These are phyloP conservation scores for Ischnus inquisitorius DNA, from an alignment of 2,888 invertebrate genomes.

Conservation along the genomic window DNA sequence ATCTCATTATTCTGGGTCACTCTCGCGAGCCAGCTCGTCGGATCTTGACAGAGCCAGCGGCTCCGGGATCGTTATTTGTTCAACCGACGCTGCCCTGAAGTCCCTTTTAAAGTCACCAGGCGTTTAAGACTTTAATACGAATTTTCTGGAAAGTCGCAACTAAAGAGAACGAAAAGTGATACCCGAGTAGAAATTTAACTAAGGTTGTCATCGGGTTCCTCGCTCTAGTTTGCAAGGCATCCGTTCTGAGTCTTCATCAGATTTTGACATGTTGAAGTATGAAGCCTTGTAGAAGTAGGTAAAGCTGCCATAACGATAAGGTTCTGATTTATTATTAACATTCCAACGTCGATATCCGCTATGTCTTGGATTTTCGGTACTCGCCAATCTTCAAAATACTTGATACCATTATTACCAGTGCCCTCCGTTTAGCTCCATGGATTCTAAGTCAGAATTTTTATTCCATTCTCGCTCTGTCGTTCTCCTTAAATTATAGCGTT, in stretches of 20 bases:
- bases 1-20: constrained; percentile 62
- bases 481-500: constrained; percentile 62
- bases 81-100: constrained; percentile 47
- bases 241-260: too few relatives aligned
- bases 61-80: constrained; percentile 63
- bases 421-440: constrained; percentile 10
- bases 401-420: constrained; percentile 31
- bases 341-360: too few relatives aligned
- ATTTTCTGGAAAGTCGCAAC: constrained; percentile 66
- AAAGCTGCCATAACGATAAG: too few relatives aligned
- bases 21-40: constrained; percentile 55
- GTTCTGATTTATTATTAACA: too few relatives aligned
- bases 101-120: constrained; percentile 62
- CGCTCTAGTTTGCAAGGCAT: too few relatives aligned
- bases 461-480: constrained; percentile 50
- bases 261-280: too few relatives aligned
- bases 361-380: background rate
- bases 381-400: constrained; percentile 46
- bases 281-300: too few relatives aligned
- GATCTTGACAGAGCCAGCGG: constrained; percentile 57
- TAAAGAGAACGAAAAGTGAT: background rate
- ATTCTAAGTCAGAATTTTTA: constrained; percentile 31
- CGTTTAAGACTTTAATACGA: constrained; percentile 67
- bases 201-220: too few relatives aligned
- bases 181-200: too few relatives aligned